phyloP scores from a whole-genome alignment of 2,797 vertebrate genomes.

The Synaphobranchus kaupii region DNA sequence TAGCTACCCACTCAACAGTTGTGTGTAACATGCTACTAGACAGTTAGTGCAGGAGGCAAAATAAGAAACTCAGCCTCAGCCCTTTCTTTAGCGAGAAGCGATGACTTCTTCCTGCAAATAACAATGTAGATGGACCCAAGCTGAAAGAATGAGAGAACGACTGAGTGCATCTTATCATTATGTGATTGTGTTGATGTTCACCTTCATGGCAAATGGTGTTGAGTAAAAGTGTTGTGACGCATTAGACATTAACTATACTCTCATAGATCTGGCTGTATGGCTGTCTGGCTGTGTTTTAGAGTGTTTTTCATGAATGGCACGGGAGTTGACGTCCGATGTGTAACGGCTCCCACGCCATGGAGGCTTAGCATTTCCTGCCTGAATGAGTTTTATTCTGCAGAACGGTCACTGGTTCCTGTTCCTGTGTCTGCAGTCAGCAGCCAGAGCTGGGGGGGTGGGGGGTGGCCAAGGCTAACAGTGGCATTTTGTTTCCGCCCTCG shows the following conservation, averaged over 20 bases:
- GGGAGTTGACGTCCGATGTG: neutral
- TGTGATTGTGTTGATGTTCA: neutral
- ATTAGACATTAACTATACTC: neutral
- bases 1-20: neutral
- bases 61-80: neutral
- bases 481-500: constrained; percentile 7
- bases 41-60: neutral
- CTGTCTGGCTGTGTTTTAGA: neutral
- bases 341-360: neutral
- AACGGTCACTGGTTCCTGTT: neutral
- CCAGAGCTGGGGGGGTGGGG: neutral
- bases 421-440: neutral
- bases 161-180: neutral
- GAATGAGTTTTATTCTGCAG: neutral
- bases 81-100: neutral
- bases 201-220: neutral
- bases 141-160: neutral
- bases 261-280: neutral
- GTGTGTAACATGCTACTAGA: neutral
- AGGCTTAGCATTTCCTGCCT: neutral
- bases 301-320: neutral
- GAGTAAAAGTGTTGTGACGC: neutral
- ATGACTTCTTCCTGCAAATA: neutral
- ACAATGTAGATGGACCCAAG: neutral
- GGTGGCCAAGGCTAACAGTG: neutral